Evolutionary conservation across 2,797 vertebrate species (phyloP).

Genomic region (Epinephelus coioides): DNA sequence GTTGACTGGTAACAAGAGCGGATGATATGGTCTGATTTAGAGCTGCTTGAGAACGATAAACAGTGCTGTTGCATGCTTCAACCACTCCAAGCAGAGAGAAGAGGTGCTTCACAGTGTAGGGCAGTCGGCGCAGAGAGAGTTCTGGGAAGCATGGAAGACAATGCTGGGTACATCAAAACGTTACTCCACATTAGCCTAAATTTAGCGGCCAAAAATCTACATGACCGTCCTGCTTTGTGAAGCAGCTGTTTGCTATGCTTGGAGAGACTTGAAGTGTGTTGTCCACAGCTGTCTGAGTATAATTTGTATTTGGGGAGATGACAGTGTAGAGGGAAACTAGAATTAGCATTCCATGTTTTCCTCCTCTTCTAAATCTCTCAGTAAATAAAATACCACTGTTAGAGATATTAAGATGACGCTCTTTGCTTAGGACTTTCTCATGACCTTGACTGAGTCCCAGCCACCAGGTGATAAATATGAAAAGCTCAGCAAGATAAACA

Average conservation of each 20-base stretch:
- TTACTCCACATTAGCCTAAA: constrained; percentile 7
- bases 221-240: constrained; percentile 6
- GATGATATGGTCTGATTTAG: not conserved
- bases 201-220: constrained; percentile 24
- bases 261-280: constrained; percentile 25
- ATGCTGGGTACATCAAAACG: not conserved
- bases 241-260: constrained; percentile 28
- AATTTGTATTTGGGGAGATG: constrained; percentile 2
- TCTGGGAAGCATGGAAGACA: not conserved
- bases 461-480: not conserved
- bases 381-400: not conserved
- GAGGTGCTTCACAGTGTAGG: not conserved
- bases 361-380: not conserved
- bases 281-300: constrained; percentile 23
- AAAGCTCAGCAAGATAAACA: too few species aligned
- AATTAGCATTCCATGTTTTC: not conserved
- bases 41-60: not conserved
- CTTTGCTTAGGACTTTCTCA: not conserved
- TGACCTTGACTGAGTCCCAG: not conserved
- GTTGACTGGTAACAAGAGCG: not conserved
- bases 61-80: constrained; percentile 1
- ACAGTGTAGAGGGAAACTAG: not conserved
- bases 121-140: not conserved
- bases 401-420: not conserved
- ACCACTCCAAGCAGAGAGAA: constrained; percentile 6